Base-by-base conservation (phyloP, 2,888 invertebrate genomes). In the Agapetus fuscipes region DNA sequence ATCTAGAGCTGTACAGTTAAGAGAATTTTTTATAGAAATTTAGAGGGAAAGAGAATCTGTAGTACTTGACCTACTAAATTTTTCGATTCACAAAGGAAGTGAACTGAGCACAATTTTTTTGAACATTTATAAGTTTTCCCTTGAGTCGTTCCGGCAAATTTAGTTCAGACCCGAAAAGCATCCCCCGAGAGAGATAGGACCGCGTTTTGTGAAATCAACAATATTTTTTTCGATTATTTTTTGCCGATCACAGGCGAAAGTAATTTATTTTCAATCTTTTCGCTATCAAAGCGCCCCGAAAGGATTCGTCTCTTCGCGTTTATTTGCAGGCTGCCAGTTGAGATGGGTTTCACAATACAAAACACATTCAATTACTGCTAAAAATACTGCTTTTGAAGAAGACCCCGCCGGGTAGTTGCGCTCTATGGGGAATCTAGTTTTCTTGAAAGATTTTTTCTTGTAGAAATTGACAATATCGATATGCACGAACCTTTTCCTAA, bases 171-270 rank as follows among this genome's bases (percentile, higher is more conserved):
- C 35, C 32, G 30, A 24, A 41, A 30, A 37, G 17, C 36, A 39
- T 35, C 43, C 33, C 36, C 17, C 24, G 39, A 40, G 39, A 39
- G 39, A 43, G 4, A 4, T 4, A 4, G 5, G 9, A 9, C 20
- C 12, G 20, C 20, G 13, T 30, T 30, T 32, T 29, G 29, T 17
- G 37, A 39, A 37, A 39, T 39, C 39, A 34, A 40, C 36, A 39
- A 43, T 43, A 39, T 43, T 43, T 43, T 20, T 43, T 43, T 43
- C 43, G 37, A 43, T 43, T 43, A 43, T 39, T 43, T 43, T 31
- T 30, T 16, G 29, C 32, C 31, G 37, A 29, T 32, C 24, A 34
- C 26, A 31, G 31, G 39, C 33, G 20, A 43, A 39, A 36, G 36
- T 36, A 39, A 43, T 43, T 39, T 39, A 37, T 39, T 39, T 39